These are phyloP conservation scores for Danaus chrysippus DNA, from an alignment of 2,888 invertebrate species.

Conservation along the genomic window DNA sequence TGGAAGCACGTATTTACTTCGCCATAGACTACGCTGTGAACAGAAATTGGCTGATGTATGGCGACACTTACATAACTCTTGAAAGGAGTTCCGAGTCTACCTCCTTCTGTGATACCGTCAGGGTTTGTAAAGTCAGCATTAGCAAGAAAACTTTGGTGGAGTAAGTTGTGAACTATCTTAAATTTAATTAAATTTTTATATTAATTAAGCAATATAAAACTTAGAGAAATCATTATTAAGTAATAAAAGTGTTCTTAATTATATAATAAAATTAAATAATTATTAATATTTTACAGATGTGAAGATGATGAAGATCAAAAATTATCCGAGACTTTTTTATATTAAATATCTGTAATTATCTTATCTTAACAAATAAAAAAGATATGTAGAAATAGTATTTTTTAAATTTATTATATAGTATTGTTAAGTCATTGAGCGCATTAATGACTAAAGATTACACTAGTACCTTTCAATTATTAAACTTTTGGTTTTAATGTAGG, in stretches of 20 bases:
- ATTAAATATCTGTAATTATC: neutral
- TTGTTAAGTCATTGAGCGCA: neutral
- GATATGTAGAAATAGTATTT: too few relatives aligned
- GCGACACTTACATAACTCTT: constrained; percentile 52
- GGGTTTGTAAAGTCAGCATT: constrained; percentile 42
- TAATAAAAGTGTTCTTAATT: neutral
- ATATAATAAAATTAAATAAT: neutral
- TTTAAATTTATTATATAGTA: too few relatives aligned
- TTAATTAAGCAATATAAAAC: neutral
- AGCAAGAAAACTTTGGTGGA: constrained; percentile 42
- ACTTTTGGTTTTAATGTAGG: too few relatives aligned
- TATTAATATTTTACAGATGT: constrained; percentile 7
- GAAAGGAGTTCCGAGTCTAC: constrained; percentile 48
- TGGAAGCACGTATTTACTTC: constrained; percentile 45
- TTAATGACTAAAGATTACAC: neutral
- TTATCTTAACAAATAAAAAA: too few relatives aligned
- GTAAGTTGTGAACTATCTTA: constrained; percentile 42
- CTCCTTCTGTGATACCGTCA: constrained; percentile 53
- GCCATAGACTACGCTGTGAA: constrained; percentile 52
- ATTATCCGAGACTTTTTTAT: neutral
- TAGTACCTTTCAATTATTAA: too few relatives aligned
- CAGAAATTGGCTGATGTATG: constrained; percentile 44
- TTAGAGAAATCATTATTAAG: neutral
- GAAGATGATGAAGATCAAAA: neutral
- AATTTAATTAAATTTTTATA: neutral